phyloP scores from a whole-genome alignment of 2,113 vertebrate species.

The Tachuris rubrigastra region DNA sequence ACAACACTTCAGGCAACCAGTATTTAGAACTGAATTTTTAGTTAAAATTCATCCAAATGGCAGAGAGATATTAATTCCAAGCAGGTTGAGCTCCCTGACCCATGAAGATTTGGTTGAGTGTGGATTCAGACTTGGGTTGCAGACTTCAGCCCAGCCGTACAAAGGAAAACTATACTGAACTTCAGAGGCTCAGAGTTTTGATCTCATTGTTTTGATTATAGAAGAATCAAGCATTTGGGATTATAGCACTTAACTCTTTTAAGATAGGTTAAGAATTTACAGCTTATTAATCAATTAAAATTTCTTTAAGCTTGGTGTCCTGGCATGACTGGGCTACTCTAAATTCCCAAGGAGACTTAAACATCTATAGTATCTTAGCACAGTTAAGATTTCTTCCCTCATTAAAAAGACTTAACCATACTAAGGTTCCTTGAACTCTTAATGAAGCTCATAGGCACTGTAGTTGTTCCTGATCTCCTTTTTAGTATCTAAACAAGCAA shows the following conservation, averaged over 20 bases:
- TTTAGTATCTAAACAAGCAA: neutral
- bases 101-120: neutral
- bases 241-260: neutral
- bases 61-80: neutral
- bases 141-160: neutral
- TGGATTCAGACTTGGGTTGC: neutral
- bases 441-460: neutral
- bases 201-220: neutral
- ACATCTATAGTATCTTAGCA: neutral
- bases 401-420: neutral
- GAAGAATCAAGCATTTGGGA: constrained; percentile 9
- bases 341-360: neutral
- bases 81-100: neutral
- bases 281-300: constrained; percentile 26
- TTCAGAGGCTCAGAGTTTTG: neutral
- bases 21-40: neutral
- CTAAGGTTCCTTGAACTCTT: neutral
- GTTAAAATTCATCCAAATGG: neutral
- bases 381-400: constrained; percentile 23
- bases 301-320: constrained; percentile 1
- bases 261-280: neutral
- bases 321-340: neutral
- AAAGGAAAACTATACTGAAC: neutral
- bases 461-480: neutral
- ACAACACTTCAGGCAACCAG: neutral